Evolutionary conservation across 2,888 invertebrate genomes (phyloP), one percentile per base, ranked within the genome.

Genomic region (Drosophila mimetica): DNA sequence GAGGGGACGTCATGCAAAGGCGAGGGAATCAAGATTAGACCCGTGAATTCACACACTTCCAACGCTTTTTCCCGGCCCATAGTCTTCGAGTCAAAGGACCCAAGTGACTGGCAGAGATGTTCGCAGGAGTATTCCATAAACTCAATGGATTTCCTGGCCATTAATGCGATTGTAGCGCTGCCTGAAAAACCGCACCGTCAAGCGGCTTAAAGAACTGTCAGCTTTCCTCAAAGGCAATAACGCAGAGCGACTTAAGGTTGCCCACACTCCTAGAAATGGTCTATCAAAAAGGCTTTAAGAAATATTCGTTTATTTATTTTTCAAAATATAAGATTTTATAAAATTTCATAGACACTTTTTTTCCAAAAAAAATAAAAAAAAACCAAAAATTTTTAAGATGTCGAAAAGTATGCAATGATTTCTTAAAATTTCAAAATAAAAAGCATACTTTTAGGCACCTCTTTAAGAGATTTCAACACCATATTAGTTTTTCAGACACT

Each of bases 121-220:
- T 11, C 42, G 48, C 42, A 51, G 14, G 34, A 50, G 42, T 52
- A 54, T 69, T 54, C 60, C 60, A 60, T 60, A 37, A 44, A 60
- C 36, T 36, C 28, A 60, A 46, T 25, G 61, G 36, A 60, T 46
- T 44, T 46, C 61, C 36, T 28, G 59, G 60, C 51, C 47, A 70
- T 60, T 59, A 69, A 66, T 54, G 70, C 54, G 54, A 54, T 46
- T 66, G 67, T 54, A 67, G 41, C 39, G 41, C n/a, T 41, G 58
- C 28, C 39, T 42, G 41, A 51, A 51, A 52, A 52, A 54, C 48
- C 36, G 39, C 52, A 59, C 34, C 41, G 53, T 54, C 71, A 71
- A 61, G 47, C 53, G 20, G 70, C 70, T 70, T 70, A 70, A 59
- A 64, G 65, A 51, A 51, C 63, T 51, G 61, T 32, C 61, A 47